Base-by-base conservation (phyloP, 2,888 invertebrate genomes). In the Apodemia duryi region DNA sequence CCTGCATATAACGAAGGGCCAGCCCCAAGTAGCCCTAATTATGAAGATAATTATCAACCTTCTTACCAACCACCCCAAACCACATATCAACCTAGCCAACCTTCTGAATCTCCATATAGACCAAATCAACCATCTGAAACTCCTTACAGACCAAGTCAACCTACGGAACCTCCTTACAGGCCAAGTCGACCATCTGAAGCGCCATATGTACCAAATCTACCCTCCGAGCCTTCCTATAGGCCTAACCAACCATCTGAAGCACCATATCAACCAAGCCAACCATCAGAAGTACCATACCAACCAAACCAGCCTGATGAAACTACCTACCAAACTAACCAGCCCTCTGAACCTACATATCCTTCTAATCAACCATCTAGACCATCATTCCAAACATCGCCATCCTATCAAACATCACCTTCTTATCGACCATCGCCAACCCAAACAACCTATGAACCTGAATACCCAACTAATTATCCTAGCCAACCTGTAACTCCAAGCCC, bases 1-100 rank as follows among this genome's bases (percentile, higher is more conserved):
- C 91, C 90, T 2, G 69, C 83, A 1, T 92, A 90, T 71, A 85
- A 68, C 57, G 91, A 91, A 70, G 91, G 89, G 2, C 78, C 83
- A 6, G 75, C 82, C 3, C 74, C 79, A n/a, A 79, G 81, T 38
- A 79, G 73, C 69, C 80, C 77, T 11, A 29, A 29, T 29, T 54
- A 32, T 54, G 29, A 32, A 29, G 32, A 54, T 11, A 71, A 76
- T 11, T 77, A 66, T 71, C 77, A 72, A 73, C 74, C 78, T 66
- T 74, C 69, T 62, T 67, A 74, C 21, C 79, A 79, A 70, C 71
- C 78, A 57, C 71, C 77, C 66, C 72, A 78, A 75, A 66, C 79
- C 9, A 71, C 77, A 13, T 77, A 67, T 71, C 77, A 72, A 74
- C 74, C 78, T 66, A 75, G 75, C 70, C 79, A 80, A 70, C 71